A percentile compares a stretch with the other conserved stretches of the same genome.
phyloP scores from a whole-genome alignment of 1,140 invertebrate species.

The Drosophila fuyamai region DNA sequence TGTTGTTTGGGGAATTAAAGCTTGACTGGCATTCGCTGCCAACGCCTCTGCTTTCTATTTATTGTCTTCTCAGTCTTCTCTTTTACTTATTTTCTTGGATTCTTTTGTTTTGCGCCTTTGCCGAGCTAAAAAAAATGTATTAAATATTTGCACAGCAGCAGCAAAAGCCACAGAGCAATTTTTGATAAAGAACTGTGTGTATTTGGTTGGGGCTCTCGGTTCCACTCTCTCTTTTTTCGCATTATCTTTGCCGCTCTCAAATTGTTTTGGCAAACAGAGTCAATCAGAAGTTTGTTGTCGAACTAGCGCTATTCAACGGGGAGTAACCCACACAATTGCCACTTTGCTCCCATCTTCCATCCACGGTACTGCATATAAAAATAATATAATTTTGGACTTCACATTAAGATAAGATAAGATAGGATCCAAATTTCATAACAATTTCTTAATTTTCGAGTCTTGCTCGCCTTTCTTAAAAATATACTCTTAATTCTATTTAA shows the following conservation, averaged over 20 bases:
- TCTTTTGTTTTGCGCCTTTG: conserved; percentile 56
- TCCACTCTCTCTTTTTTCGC: conserved; percentile 4
- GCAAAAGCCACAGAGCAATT: conserved; percentile 40
- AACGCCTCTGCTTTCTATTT: conserved; percentile 61
- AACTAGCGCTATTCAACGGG: conserved; percentile 12
- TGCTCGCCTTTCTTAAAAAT: background rate
- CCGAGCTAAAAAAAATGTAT: conserved; percentile 34
- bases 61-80: conserved; percentile 31
- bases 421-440: background rate
- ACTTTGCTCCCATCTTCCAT: conserved; percentile 4
- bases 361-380: background rate
- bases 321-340: conserved; percentile 1
- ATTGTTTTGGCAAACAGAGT: conserved; percentile 59
- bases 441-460: background rate
- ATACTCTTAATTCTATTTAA: too few species aligned
- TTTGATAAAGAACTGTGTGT: conserved; percentile 68
- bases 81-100: conserved; percentile 13
- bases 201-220: conserved; percentile 1
- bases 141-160: conserved; percentile 76
- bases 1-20: conserved; percentile 50
- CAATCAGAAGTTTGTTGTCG: conserved; percentile 52
- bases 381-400: background rate
- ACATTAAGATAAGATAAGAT: background rate
- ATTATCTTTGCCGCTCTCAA: conserved; percentile 16
- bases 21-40: conserved; percentile 43